Percentiles rank a stretch among this genome's conserved stretches.
Evolutionary conservation across 1,140 invertebrate species (phyloP).

Genomic region (Episyrphus balteatus): DNA sequence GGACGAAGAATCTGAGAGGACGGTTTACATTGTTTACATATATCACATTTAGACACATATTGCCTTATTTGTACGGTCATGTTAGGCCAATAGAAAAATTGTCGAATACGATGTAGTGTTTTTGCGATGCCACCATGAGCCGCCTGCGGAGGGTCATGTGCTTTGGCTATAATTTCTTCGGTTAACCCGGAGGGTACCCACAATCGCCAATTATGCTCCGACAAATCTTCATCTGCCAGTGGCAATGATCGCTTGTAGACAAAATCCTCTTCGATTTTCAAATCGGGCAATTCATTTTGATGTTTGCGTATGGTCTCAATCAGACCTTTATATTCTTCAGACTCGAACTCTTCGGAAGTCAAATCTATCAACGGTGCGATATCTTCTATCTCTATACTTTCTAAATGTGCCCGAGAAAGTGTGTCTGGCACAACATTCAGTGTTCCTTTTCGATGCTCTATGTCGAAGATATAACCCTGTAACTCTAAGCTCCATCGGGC

Average conservation of each 20-base stretch:
- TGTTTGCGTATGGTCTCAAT: conserved; percentile 2
- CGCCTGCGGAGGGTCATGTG: neutral
- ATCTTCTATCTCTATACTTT: too few relatives aligned
- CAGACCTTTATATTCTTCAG: neutral
- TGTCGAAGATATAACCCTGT: too few relatives aligned
- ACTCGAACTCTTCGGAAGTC: neutral
- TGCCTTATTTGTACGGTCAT: neutral
- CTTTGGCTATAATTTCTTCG: neutral
- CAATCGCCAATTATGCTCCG: conserved; percentile 1
- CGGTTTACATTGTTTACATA: neutral
- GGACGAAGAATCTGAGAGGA: neutral
- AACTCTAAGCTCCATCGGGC: too few relatives aligned
- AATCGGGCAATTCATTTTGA: conserved; percentile 1
- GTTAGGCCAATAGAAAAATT: conserved; percentile 1
- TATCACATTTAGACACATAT: neutral
- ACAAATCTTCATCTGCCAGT: neutral
- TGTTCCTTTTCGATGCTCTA: neutral
- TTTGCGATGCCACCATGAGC: conserved; percentile 1
- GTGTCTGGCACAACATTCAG: too few relatives aligned
- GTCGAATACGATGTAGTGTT: neutral
- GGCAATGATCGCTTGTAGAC: conserved; percentile 3
- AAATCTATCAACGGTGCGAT: conserved; percentile 2
- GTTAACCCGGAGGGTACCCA: conserved; percentile 1
- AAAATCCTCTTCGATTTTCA: neutral
- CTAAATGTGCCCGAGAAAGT: too few relatives aligned